phyloP scores from a whole-genome alignment of 2,888 invertebrate species.

The Pelosia muscerda region DNA sequence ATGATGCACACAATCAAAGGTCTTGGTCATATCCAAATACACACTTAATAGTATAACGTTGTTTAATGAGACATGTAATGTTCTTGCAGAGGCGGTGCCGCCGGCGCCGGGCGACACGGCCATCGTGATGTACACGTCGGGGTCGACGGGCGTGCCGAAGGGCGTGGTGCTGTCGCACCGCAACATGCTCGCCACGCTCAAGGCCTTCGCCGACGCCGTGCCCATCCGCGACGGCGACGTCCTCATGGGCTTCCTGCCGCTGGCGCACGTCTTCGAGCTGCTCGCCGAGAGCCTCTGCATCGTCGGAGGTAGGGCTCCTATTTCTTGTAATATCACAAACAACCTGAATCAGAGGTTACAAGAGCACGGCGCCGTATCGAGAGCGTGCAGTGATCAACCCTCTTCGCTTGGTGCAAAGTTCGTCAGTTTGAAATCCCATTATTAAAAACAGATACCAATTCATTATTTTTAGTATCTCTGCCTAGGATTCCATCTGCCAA shows the following conservation, averaged over 20 bases:
- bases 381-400: no score
- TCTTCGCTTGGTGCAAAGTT: no score
- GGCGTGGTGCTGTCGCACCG: constrained; percentile 94
- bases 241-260: constrained; percentile 97
- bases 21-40: not conserved
- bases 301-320: constrained; percentile 88
- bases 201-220: constrained; percentile 93
- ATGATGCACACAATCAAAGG: not conserved
- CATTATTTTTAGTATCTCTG: no score
- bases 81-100: constrained; percentile 81
- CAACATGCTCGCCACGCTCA: constrained; percentile 93
- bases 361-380: no score
- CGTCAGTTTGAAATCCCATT: no score
- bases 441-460: no score
- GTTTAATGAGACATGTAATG: not conserved
- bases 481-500: no score
- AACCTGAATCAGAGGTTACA: no score
- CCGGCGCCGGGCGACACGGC: constrained; percentile 94
- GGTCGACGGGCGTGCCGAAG: constrained; percentile 98
- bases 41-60: no score
- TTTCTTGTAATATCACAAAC: not conserved
- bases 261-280: constrained; percentile 98
- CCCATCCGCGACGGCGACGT: constrained; percentile 91
- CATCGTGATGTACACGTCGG: constrained; percentile 99
- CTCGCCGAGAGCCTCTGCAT: constrained; percentile 96